Evolutionary conservation across 2,888 invertebrate genomes (phyloP), one percentile per base, ranked within the genome.

Genomic region (Esperia sulphurella): DNA sequence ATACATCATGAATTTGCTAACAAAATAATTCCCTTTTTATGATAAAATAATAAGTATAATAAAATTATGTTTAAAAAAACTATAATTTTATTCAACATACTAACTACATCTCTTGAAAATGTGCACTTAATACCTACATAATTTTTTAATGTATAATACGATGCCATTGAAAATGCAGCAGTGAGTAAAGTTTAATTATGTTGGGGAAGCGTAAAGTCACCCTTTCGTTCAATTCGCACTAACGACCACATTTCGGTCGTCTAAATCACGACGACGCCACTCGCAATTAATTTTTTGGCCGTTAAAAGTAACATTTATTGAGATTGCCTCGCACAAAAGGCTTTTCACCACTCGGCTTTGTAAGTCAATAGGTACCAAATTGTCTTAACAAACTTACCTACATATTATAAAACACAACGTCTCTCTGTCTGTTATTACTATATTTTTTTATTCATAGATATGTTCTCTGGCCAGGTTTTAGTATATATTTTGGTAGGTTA

Each of bases 281-380:
- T 83, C 76, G 81, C 80, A 79, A 85, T 84, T 85, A 85, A 81
- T 83, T 84, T 84, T 83, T 83, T 69, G 58, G 65, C 59, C 61
- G 57, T 60, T 53, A 63, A 66, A 65, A 46, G 51, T 48, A 50
- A 45, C 54, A 38, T 49, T 46, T 46, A 49, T 43, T 42, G 49
- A 49, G 46, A 49, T 49, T 43, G 35, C n/a, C 35, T 35, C 10
- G n/a, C n/a, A 35, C 35, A 35, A 35, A 35, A n/a, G n/a, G 10
- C n/a, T 6, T n/a, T 35, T n/a, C 21, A 21, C 21, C 21, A 21
- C 21, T 21, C 2, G 21, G 21, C 21, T 21, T 21, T 21, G 21
- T 21, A 2, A 21, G 21, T 21, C 21, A 21, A 21, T 21, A n/a
- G n/a, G n/a, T n/a, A 21, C 5, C 21, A 21, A 21, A 21, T 21